Percentiles rank a stretch among this genome's conserved stretches.
phyloP scores from a whole-genome alignment of 2,113 vertebrate genomes.

The Tychaedon coryphoeus region DNA sequence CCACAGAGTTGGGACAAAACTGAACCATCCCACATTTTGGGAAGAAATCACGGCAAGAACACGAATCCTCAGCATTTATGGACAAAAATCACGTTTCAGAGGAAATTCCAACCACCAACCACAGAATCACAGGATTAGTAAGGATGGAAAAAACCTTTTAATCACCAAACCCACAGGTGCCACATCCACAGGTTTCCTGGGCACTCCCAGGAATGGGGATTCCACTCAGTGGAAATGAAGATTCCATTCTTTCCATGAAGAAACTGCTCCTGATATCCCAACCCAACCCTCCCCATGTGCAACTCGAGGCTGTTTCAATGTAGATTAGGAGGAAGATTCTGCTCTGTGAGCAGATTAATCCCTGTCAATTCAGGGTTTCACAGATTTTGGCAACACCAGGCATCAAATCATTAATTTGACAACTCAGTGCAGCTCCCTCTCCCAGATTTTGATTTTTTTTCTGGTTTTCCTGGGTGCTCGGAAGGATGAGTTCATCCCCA shows the following conservation, averaged over 20 bases:
- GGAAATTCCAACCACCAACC: neutral
- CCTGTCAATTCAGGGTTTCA: neutral
- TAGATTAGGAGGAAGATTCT: neutral
- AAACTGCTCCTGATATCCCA: neutral
- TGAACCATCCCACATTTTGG: fast-evolving
- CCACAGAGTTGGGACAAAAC: neutral
- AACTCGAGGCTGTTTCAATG: fast-evolving
- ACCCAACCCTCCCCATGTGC: neutral
- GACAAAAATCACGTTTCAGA: neutral
- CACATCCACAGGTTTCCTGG: neutral
- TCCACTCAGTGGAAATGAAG: too few species aligned
- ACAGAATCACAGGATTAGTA: fast-evolving
- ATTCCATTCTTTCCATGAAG: neutral
- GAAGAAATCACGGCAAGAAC: neutral
- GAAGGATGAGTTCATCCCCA: neutral
- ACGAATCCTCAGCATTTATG: neutral
- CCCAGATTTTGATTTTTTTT: neutral
- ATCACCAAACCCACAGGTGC: neutral
- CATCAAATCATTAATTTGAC: neutral
- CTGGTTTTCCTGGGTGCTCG: neutral
- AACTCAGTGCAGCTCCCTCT: neutral
- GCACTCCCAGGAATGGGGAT: fast-evolving
- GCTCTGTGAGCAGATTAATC: neutral
- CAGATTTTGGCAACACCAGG: neutral
- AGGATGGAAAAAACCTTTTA: neutral